Evolutionary conservation across 2,797 vertebrate genomes (phyloP), one percentile per base, ranked within the genome.

Genomic region (Labroides dimidiatus): DNA sequence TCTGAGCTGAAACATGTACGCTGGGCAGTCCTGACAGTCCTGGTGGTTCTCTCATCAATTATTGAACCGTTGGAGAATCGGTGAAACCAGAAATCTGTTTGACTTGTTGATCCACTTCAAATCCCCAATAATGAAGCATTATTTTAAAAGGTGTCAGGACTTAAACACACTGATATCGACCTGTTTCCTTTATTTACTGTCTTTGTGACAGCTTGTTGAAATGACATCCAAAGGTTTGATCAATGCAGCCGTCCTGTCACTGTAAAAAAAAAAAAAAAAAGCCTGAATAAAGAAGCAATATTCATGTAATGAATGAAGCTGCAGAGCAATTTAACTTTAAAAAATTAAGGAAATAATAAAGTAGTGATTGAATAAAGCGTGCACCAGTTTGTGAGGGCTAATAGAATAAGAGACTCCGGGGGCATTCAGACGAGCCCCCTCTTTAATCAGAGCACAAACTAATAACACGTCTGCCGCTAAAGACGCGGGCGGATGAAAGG

Each of bases 381-480:
- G 20, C n/a, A 16, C 1, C 1, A 6, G 61, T 44, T 67, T 12
- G 33, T 15, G 51, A 53, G 55, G 59, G 50, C 62, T 87, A 83
- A 91, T 72, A 64, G 78, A 71, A 74, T 72, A 57, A 85, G 68
- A 13, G 67, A 78, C 78, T 85, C 77, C 51, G 15, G 39, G 39
- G 72, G 79, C 72, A 68, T 87, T 82, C 55, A 52, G 56, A 49
- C 17, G 41, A 37, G 80, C 33, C 70, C 37, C 20, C 53, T 69
- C 72, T 80, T 84, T 86, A 88, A 87, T 89, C 76, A 82, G 77
- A 72, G 64, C 24, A 76, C 77, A 77, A 79, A 81, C 78, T 74
- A 84, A 85, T 84, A 81, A 85, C 80, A 70, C 8, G 68, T 64
- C 70, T 66, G 67, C 67, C 16, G 14, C 75, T 77, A 63, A 89